Evolutionary conservation across 2,888 invertebrate genomes (phyloP).

Genomic region (Bombylius discolor): DNA sequence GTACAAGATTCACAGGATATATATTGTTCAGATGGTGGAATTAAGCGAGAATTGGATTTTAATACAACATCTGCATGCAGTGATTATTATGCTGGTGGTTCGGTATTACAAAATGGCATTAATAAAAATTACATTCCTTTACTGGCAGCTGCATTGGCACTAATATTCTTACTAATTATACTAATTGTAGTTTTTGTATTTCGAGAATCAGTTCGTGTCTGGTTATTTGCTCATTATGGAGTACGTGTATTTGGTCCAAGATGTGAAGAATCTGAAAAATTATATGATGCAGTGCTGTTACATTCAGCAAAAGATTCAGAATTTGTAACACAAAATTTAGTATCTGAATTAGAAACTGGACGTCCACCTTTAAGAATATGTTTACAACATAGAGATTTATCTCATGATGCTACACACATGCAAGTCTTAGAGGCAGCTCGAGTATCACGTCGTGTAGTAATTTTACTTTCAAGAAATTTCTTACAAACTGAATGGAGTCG

Average conservation of each 20-base stretch:
- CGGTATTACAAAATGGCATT: slow-evolving; percentile 68
- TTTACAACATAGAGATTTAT: slow-evolving; percentile 76
- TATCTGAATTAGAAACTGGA: slow-evolving; percentile 74
- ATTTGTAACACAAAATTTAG: slow-evolving; percentile 71
- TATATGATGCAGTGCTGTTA: slow-evolving; percentile 85
- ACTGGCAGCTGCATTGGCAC: slow-evolving; percentile 65
- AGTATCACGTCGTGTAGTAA: slow-evolving; percentile 72
- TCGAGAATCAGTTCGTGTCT: slow-evolving; percentile 70
- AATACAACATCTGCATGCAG: slow-evolving; percentile 71
- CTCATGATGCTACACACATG: slow-evolving; percentile 49
- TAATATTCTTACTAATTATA: slow-evolving; percentile 61
- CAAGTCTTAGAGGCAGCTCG: slow-evolving; percentile 72
- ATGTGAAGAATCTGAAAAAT: slow-evolving; percentile 69
- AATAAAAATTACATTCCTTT: slow-evolving; percentile 70
- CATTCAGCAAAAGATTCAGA: slow-evolving; percentile 88
- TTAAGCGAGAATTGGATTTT: slow-evolving; percentile 66
- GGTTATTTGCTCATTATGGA: slow-evolving; percentile 78
- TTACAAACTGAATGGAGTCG: slow-evolving; percentile 89
- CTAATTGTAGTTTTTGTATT: slow-evolving; percentile 70
- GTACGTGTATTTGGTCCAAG: slow-evolving; percentile 64
- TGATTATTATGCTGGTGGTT: slow-evolving; percentile 67
- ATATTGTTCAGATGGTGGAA: slow-evolving; percentile 60
- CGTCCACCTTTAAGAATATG: slow-evolving; percentile 64
- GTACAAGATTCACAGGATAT: slow-evolving; percentile 69
- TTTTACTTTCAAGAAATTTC: slow-evolving; percentile 80